Percentiles rank a stretch among this genome's conserved stretches.
Conservation (phyloP, 2,888 invertebrate species). For the Patella caerulea region DNA sequence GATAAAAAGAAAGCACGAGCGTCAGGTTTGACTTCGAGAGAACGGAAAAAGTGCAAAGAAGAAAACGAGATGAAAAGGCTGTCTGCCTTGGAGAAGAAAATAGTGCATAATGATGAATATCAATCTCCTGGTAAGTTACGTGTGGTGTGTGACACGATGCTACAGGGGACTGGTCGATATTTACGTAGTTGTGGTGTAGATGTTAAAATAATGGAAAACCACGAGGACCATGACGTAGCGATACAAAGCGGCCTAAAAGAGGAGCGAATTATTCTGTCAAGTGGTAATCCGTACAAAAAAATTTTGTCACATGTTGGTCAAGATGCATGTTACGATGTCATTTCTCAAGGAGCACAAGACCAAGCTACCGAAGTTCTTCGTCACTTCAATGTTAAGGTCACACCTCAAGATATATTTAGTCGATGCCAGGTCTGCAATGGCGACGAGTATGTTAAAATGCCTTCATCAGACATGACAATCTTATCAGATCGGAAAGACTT, state of each 20-base stretch:
- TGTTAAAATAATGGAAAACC: constrained; percentile 74
- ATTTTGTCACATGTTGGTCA: constrained; percentile 74
- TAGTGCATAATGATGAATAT: constrained; percentile 22
- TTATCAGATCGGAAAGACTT: constrained; percentile 29
- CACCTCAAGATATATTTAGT: constrained; percentile 79
- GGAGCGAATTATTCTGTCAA: constrained; percentile 76
- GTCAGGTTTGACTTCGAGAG: constrained; percentile 32
- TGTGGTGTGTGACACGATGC: constrained; percentile 77
- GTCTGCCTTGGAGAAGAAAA: neutral
- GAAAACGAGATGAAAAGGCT: neutral
- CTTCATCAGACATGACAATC: constrained; percentile 36
- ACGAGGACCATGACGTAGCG: constrained; percentile 74
- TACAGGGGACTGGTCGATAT: constrained; percentile 76
- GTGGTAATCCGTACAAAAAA: constrained; percentile 71
- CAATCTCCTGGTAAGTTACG: constrained; percentile 54
- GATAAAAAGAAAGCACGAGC: constrained; percentile 47
- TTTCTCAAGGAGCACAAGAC: constrained; percentile 74
- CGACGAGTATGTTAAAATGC: constrained; percentile 49
- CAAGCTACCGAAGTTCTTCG: constrained; percentile 80
- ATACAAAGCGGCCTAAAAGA: constrained; percentile 73
- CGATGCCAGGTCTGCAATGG: constrained; percentile 77
- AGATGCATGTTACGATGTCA: constrained; percentile 77
- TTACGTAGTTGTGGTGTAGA: constrained; percentile 79
- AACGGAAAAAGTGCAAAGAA: constrained; percentile 20
- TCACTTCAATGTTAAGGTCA: constrained; percentile 79